Base-by-base conservation (phyloP, 30 jellyfish, hydroid and myxozoan genomes). In the Aurelia sp. region DNA sequence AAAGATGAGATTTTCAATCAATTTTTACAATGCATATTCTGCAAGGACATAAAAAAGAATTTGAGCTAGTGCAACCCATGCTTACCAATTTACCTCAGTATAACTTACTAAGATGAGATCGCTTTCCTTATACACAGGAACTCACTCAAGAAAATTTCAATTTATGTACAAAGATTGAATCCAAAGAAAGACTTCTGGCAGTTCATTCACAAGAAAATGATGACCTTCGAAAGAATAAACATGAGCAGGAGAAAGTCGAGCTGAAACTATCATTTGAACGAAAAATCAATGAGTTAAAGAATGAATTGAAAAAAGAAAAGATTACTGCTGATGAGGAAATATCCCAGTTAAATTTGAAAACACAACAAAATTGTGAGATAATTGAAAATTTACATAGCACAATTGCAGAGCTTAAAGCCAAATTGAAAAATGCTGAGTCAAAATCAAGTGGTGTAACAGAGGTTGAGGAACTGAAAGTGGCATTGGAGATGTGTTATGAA, bases 121-220 rank as follows among this genome's bases (percentile, higher is more conserved):
- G 9, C 50, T 38, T 7, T 38, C 3, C 9, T 38, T 7, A 38
- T 38, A 38, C 50, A 38, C 38, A 82, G 91, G 91, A 82, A 12
- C 71, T 82, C 38, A 82, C 67, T 38, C 91, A 82, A 58, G 91
- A 82, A 59, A 82, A 82, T 38, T 82, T 67, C 48, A 69, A 69
- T 22, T 40, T 82, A 20, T 27, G 71, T 33, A 86, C 85, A 30
- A 82, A 82, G 21, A 66, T 82, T 15, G 91, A 82, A 61, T 52
- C 91, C n/a, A 62, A 35, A 58, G 85, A 74, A 27, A 82, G 77
- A 38, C 40, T 82, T 66, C 81, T 82, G 2, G 91, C 62, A 30
- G 48, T 57, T 12, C 91, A 81, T 59, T 82, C 91, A 16, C 85
- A 70, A 30, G 81, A 68, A 13, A 66, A 57, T 41, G 91, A 68